Evolutionary conservation across 2,113 vertebrate species (phyloP).

Genomic region (Agelaius tricolor): DNA sequence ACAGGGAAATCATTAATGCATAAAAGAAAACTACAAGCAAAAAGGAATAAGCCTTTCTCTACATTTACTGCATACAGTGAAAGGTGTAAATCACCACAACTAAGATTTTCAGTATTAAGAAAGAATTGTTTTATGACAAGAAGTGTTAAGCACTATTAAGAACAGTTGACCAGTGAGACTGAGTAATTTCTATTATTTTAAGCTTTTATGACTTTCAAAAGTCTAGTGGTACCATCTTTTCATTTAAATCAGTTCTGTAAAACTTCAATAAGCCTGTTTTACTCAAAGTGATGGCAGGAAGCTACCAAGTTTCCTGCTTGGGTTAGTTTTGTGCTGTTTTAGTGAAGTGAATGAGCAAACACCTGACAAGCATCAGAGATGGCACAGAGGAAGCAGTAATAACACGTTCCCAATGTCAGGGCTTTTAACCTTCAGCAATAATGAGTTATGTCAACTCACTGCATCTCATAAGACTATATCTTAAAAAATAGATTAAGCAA

Average conservation of each 20-base stretch:
- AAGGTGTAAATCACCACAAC: background rate
- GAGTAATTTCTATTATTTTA: background rate
- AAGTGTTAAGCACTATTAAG: background rate
- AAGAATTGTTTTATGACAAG: background rate
- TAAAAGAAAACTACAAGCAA: background rate
- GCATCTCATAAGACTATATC: background rate
- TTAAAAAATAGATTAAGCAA: conserved; percentile 39
- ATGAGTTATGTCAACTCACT: conserved; percentile 20
- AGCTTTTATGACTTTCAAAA: conserved; percentile 5
- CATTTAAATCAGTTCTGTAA: background rate
- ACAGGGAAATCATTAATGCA: background rate
- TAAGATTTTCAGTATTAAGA: background rate
- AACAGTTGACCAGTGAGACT: background rate
- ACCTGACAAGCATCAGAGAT: background rate
- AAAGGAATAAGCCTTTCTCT: background rate
- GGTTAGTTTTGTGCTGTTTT: background rate
- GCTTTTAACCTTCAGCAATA: conserved; percentile 19
- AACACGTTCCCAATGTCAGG: background rate
- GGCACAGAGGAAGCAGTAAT: background rate
- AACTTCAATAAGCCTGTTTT: background rate
- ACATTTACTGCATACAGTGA: background rate
- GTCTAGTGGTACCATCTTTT: background rate
- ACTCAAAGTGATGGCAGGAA: background rate
- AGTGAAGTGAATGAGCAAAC: background rate
- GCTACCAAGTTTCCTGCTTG: background rate